Base-by-base conservation (phyloP, 1,140 invertebrate genomes). In the Triops longicaudatus region DNA sequence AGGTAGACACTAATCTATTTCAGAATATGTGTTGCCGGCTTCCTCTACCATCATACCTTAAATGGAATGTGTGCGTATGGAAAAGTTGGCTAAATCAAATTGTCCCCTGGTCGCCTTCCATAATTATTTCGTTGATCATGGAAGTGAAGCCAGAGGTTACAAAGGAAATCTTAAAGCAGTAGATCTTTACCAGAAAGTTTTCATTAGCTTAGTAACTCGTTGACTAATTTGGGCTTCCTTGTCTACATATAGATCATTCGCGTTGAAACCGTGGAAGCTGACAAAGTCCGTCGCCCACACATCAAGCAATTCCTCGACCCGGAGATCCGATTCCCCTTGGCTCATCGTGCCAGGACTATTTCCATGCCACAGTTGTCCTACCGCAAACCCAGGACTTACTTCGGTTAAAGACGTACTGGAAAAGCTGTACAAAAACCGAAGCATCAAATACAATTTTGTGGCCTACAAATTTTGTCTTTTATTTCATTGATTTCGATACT, bases 221-320 rank as follows among this genome's bases (percentile, higher is more conserved):
- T n/a, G n/a, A 28, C 31, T 26, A 9, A 26, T 27, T n/a, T 26
- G 22, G 1, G 22, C 1, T 50, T n/a, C 2, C 5, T 50, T 73
- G 43, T 72, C 76, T 80, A 78, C 78, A 85, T 84, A 27, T 90
- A 98, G 89, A 98, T 99, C 81, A 99, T 99, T 83, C 94, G 95
- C 87, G 96, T 99, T 78, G 93, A 98, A 84, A 88, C 91, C 76
- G 92, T 99, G 17, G 89, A 91, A 80, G 93, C 96, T 28, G 85
- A 87, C 12, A 94, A 96, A 80, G 97, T 95, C 82, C 89, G 97
- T 80, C 89, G 98, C 82, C 92, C 96, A 6, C 91, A 96, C 82
- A 91, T 99, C 26, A 98, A 98, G 87, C 97, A 99, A 86, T 99
- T 99, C 90, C 97, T 99, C 85, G 94, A 99, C 86, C 91, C 92